Conservation (phyloP, 1,140 invertebrate species). For the Drosophila kohkoa region DNA sequence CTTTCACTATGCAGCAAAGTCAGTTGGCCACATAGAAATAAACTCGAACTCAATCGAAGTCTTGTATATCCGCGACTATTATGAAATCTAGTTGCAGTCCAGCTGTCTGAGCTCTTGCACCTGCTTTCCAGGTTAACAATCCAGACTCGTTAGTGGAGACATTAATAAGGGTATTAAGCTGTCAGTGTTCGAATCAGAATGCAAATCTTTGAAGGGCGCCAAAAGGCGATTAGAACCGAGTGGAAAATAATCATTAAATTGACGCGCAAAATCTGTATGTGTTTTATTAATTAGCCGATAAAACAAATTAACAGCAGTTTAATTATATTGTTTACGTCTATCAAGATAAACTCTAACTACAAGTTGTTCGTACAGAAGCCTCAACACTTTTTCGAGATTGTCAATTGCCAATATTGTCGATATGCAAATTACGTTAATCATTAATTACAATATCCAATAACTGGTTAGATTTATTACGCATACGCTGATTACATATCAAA, state of each 20-base stretch:
- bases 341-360: conserved; percentile 1
- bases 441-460: not conserved
- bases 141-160: not conserved
- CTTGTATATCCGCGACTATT: conserved; percentile 22
- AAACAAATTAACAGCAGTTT: conserved; percentile 1
- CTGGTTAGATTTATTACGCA: not conserved
- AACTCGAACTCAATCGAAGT: not conserved
- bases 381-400: not conserved
- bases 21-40: conserved; percentile 1
- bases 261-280: not conserved
- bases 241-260: not conserved
- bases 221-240: conserved; percentile 1
- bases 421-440: not conserved
- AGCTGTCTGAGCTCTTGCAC: conserved; percentile 16
- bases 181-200: conserved; percentile 2
- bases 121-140: not conserved
- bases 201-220: not conserved
- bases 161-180: conserved; percentile 7
- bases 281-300: conserved; percentile 1
- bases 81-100: conserved; percentile 30
- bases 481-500: conserved; percentile 1
- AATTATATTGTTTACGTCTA: conserved; percentile 2
- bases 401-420: not conserved
- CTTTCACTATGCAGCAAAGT: conserved; percentile 8
- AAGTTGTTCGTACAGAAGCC: not conserved